Conservation (phyloP, 2,113 vertebrate species). For the Trochalopteron elliotii region DNA sequence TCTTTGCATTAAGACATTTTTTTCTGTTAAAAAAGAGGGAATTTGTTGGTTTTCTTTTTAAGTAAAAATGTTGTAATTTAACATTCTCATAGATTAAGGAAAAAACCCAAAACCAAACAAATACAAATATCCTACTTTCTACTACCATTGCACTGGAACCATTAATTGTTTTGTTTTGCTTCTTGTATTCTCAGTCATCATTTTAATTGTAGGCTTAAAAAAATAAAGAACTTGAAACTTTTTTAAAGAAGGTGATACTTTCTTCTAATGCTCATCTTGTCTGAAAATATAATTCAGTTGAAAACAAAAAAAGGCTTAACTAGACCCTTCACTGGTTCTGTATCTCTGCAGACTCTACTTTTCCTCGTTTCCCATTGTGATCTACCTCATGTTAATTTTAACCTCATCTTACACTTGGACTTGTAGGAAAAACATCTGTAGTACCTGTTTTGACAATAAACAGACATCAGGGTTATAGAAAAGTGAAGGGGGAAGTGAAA, state of each 20-base stretch:
- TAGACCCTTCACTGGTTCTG: neutral
- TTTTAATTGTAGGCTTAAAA: neutral
- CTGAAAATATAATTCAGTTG: neutral
- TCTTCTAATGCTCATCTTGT: neutral
- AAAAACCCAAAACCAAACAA: neutral
- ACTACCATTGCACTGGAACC: neutral
- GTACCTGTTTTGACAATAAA: neutral
- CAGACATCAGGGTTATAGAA: neutral
- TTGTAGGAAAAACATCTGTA: neutral
- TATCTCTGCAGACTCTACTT: neutral
- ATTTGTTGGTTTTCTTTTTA: neutral
- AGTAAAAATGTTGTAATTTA: neutral
- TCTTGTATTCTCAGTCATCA: neutral
- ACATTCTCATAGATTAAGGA: neutral
- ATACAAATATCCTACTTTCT: neutral
- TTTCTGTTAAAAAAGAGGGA: neutral
- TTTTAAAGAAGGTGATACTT: neutral
- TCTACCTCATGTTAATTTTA: neutral
- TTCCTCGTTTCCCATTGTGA: neutral
- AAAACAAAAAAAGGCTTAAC: neutral
- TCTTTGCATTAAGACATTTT: rapidly evolving
- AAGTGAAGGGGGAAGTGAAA: neutral
- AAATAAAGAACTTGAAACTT: neutral
- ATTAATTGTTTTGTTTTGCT: neutral
- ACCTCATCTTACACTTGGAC: neutral